Percentiles rank a stretch among this genome's conserved stretches.
Conservation (phyloP, 2,888 invertebrate genomes). For the Aleiodes leptofemur region DNA sequence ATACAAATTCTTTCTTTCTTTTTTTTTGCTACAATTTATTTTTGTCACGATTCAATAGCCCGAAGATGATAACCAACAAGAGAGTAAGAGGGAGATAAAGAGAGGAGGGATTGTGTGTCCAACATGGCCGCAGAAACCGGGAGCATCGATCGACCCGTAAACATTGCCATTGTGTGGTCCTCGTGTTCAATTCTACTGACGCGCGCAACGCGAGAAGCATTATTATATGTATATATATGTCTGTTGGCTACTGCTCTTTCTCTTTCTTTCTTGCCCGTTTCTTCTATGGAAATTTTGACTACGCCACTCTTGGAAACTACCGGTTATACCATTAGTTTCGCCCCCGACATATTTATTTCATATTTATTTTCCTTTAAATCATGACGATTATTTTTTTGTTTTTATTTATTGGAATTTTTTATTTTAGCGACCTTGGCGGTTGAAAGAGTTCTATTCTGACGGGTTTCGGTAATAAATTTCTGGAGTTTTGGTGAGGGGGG, state of each 20-base stretch:
- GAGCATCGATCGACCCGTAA: constrained; percentile 56
- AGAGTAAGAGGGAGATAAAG: background rate
- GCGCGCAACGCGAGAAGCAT: constrained; percentile 1
- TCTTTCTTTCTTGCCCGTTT: background rate
- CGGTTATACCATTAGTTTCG: too few relatives aligned
- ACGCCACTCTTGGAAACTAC: too few relatives aligned
- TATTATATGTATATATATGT: background rate
- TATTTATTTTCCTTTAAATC: too few relatives aligned
- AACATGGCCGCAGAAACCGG: constrained; percentile 53
- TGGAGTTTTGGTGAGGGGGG: too few relatives aligned
- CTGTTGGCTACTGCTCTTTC: background rate
- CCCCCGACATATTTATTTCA: too few relatives aligned
- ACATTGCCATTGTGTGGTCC: constrained; percentile 47
- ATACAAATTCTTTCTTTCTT: background rate
- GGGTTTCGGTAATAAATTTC: too few relatives aligned
- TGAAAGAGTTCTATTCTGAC: too few relatives aligned
- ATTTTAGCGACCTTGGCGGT: too few relatives aligned
- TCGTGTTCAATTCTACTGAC: constrained; percentile 16
- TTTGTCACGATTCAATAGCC: constrained; percentile 5
- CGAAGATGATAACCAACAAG: constrained; percentile 31
- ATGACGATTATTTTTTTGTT: too few relatives aligned
- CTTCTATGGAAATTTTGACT: constrained; percentile 1
- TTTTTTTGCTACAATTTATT: background rate
- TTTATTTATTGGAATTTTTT: too few relatives aligned
- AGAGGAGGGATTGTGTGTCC: constrained; percentile 24